Percentiles rank a stretch among this genome's conserved stretches.
Evolutionary conservation across 1,140 invertebrate genomes (phyloP).

Genomic region (Cherax destructor): DNA sequence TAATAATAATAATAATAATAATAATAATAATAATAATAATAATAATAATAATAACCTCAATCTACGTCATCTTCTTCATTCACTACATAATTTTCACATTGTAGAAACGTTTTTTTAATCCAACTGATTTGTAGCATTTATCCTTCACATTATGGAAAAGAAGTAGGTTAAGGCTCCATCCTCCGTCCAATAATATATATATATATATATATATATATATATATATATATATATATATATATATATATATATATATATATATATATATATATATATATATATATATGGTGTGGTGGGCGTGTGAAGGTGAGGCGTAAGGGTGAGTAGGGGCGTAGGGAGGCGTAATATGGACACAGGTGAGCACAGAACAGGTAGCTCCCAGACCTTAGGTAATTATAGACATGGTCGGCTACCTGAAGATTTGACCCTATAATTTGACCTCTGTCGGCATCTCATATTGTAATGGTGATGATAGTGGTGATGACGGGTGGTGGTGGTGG

Average conservation of each 20-base stretch:
- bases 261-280: constrained; percentile 4
- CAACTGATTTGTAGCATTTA: too few relatives aligned
- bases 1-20: constrained; percentile 40
- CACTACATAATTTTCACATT: too few relatives aligned
- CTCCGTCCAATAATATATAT: not conserved
- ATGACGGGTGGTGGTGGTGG: not conserved
- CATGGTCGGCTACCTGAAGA: not conserved
- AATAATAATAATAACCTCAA: not conserved
- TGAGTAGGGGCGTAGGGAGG: not conserved
- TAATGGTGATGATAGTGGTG: too few relatives aligned
- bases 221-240: constrained; percentile 22
- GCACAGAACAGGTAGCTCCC: not conserved
- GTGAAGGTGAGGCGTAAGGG: too few relatives aligned
- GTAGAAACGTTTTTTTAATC: too few relatives aligned
- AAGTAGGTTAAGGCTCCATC: not conserved
- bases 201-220: constrained; percentile 22
- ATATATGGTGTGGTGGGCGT: not conserved
- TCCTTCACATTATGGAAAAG: too few relatives aligned
- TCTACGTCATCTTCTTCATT: too few relatives aligned
- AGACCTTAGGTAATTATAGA: not conserved
- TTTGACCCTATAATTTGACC: too few relatives aligned
- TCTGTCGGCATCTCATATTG: too few relatives aligned
- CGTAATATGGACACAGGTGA: not conserved
- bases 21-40: constrained; percentile 25
- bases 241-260: not conserved